Evolutionary conservation across 2,888 invertebrate genomes (phyloP).

Genomic region (Melanostoma scalare): DNA sequence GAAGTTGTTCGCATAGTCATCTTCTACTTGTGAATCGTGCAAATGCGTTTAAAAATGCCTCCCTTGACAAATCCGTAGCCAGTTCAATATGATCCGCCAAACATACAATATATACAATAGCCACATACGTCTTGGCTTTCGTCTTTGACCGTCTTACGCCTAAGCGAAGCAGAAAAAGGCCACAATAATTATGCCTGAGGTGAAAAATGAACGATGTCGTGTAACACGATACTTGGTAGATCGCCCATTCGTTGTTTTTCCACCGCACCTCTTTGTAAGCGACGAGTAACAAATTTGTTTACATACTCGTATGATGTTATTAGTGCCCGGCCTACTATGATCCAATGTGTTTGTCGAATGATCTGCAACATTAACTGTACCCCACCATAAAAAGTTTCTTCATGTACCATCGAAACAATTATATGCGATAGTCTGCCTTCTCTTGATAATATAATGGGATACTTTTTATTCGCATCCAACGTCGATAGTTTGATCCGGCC

Average conservation of each 20-base stretch:
- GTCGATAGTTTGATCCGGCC: slow-evolving; percentile 35
- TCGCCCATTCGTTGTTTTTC: slow-evolving; percentile 26
- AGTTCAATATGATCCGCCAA: slow-evolving; percentile 27
- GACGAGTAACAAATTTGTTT: slow-evolving; percentile 36
- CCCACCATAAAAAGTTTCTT: slow-evolving; percentile 13
- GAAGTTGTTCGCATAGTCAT: slow-evolving; percentile 15
- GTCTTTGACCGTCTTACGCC: slow-evolving; percentile 9
- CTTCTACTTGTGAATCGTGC: slow-evolving; percentile 27
- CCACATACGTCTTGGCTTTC: slow-evolving; percentile 19
- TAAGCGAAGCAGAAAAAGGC: slow-evolving; percentile 13
- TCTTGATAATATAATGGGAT: slow-evolving; percentile 28
- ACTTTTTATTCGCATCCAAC: slow-evolving; percentile 22
- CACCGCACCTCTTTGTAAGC: slow-evolving; percentile 17
- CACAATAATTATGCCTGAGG: slow-evolving; percentile 34
- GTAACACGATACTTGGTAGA: slow-evolving; percentile 37
- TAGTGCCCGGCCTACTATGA: slow-evolving; percentile 36
- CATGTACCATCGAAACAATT: slow-evolving; percentile 14
- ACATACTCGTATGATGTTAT: slow-evolving; percentile 27
- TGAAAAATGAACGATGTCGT: slow-evolving; percentile 34
- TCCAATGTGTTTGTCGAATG: slow-evolving; percentile 29
- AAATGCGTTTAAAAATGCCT: slow-evolving; percentile 36
- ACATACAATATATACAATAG: slow-evolving; percentile 33
- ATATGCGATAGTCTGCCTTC: slow-evolving; percentile 10
- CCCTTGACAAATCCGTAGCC: slow-evolving; percentile 23
- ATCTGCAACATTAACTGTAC: slow-evolving; percentile 13